Evolutionary conservation across 2,888 invertebrate genomes (phyloP), one percentile per base, ranked within the genome.

Genomic region (Meteorus cinctellus): DNA sequence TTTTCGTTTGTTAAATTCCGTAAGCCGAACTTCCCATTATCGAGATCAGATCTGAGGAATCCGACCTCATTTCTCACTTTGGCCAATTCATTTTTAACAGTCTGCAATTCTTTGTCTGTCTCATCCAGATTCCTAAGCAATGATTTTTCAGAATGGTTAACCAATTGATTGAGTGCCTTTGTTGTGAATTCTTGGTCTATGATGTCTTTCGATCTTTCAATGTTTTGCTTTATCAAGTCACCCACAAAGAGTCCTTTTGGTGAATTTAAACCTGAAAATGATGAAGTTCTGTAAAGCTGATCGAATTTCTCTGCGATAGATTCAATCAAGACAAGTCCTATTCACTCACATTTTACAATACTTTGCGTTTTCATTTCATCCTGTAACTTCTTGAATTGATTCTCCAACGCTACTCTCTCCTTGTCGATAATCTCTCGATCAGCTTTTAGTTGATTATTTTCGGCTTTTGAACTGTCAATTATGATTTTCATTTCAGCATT

Each of bases 31-130:
- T 45, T 70, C 62, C 74, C 73, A 19, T 69, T 74, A 41, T 84
- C 78, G 27, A 83, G 62, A 71, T 78, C 77, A 62, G 27, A 68
- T 59, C 72, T 79, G 67, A 84, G 70, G 5, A 72, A 55, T 31
- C 68, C 72, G 29, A 79, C 83, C 41, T 84, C 83, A 5, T 76
- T 63, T 66, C 81, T 79, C n/a, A 78, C 74, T 76, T 78, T 83
- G 27, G 76, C 74, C 70, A 85, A 63, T 78, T 84, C 83, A 12
- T 12, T 34, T 75, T 83, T 85, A 65, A 86, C 74, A 34, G 82
- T 80, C 6, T 27, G 74, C 65, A 83, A 76, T 72, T 86, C 84
- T 5, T 78, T 78, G 31, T 67, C 68, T 29, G 78, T 75, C 5
- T 75, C 48, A 8, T 62, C 74, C 1, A 81, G 60, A n/a, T 75